Conservation (phyloP, 1,140 invertebrate genomes). For the Psix sp. region DNA sequence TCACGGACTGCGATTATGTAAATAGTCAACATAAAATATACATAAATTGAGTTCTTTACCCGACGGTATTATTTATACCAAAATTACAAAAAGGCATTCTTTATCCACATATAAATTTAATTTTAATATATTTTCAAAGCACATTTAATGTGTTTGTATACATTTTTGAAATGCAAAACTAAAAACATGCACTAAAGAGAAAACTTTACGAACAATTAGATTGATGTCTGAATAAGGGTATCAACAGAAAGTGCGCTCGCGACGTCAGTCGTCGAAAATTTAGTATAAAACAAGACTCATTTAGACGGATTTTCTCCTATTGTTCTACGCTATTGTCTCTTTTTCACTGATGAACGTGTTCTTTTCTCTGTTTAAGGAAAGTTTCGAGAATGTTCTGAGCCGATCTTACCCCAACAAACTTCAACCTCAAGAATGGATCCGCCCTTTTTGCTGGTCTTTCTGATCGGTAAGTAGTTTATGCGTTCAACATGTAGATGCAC, state of each 20-base stretch:
- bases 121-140: too few species aligned
- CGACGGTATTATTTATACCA: too few species aligned
- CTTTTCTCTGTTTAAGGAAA: constrained; percentile 66
- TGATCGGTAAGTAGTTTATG: constrained; percentile 67
- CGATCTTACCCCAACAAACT: constrained; percentile 60
- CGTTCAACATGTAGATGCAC: too few species aligned
- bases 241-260: constrained; percentile 25
- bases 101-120: too few species aligned
- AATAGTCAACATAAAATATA: too few species aligned
- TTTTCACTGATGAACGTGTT: constrained; percentile 39
- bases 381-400: constrained; percentile 72
- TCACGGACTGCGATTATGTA: too few species aligned
- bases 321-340: constrained; percentile 25
- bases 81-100: too few species aligned
- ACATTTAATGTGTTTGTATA: too few species aligned
- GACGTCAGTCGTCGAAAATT: constrained; percentile 30
- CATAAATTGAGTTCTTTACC: too few species aligned
- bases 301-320: constrained; percentile 41
- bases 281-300: constrained; percentile 30
- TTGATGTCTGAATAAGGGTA: constrained; percentile 32
- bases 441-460: constrained; percentile 68
- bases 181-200: constrained; percentile 10
- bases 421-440: constrained; percentile 70
- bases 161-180: too few species aligned
- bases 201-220: constrained; percentile 49